Percentiles rank a stretch among this genome's conserved stretches.
phyloP scores from a whole-genome alignment of 2,797 vertebrate genomes.

The Macropus fuliginosus region DNA sequence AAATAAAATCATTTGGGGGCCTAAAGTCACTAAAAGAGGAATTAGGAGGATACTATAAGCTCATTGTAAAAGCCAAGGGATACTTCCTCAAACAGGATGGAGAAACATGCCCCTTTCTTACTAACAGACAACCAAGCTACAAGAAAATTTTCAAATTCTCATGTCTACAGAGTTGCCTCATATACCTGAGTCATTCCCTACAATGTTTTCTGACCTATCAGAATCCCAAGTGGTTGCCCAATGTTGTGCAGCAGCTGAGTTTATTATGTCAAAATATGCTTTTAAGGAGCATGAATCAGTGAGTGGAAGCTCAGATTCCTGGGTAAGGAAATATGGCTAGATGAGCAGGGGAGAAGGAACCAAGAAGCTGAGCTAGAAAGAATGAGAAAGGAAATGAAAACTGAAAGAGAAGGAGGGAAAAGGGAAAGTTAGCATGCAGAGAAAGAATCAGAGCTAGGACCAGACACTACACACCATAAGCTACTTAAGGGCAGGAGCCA shows the following conservation, averaged over 20 bases:
- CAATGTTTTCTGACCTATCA: slow-evolving; percentile 4
- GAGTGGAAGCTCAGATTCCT: background rate
- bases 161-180: background rate
- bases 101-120: background rate
- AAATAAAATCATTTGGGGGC: slow-evolving; percentile 4
- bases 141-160: slow-evolving; percentile 21
- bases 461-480: background rate
- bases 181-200: background rate
- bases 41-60: background rate
- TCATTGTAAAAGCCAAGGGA: background rate
- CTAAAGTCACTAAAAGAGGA: background rate
- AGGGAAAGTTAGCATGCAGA: background rate
- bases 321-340: slow-evolving; percentile 13
- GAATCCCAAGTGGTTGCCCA: background rate
- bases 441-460: background rate
- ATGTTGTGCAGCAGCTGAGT: slow-evolving; percentile 26
- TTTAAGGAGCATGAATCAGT: slow-evolving; percentile 17
- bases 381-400: slow-evolving; percentile 33
- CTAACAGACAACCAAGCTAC: slow-evolving; percentile 25
- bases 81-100: slow-evolving; percentile 6
- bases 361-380: background rate
- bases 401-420: slow-evolving; percentile 27
- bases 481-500: slow-evolving; percentile 16
- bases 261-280: slow-evolving; percentile 53
- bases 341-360: background rate